Evolutionary conservation across 2,888 invertebrate species (phyloP).

Genomic region (Euspilapteryx auroguttella): DNA sequence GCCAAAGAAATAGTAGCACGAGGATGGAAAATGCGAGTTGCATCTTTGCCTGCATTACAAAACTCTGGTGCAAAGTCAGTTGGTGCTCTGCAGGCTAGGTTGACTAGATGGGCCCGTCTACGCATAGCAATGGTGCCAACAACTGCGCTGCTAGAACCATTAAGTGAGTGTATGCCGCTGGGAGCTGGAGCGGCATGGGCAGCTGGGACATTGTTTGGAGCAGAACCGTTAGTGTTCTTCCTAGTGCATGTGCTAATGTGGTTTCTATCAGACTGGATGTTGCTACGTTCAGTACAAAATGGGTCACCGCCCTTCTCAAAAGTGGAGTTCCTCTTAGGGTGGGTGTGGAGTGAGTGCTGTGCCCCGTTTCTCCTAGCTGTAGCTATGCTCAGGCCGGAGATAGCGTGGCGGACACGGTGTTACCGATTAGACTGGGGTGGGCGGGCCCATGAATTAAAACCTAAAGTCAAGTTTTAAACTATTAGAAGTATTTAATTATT

Average conservation of each 20-base stretch:
- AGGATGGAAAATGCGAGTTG: slow-evolving; percentile 89
- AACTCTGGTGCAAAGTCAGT: slow-evolving; percentile 91
- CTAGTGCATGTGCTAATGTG: slow-evolving; percentile 90
- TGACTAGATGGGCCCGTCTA: slow-evolving; percentile 91
- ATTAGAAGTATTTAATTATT: too few relatives aligned
- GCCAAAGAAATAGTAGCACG: slow-evolving; percentile 85
- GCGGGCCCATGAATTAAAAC: slow-evolving; percentile 84
- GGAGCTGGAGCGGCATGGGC: slow-evolving; percentile 93
- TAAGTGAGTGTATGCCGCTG: slow-evolving; percentile 92
- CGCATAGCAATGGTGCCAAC: slow-evolving; percentile 94
- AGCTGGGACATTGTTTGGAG: slow-evolving; percentile 76
- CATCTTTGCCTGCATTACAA: slow-evolving; percentile 94
- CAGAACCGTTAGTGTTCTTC: slow-evolving; percentile 90
- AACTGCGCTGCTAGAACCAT: slow-evolving; percentile 88
- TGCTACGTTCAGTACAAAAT: slow-evolving; percentile 88
- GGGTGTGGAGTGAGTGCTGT: slow-evolving; percentile 91
- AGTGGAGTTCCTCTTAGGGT: slow-evolving; percentile 91
- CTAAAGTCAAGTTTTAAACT: slow-evolving; percentile 67
- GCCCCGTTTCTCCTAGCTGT: slow-evolving; percentile 87
- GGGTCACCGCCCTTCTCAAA: slow-evolving; percentile 92
- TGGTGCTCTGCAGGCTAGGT: slow-evolving; percentile 80
- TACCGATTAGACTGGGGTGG: slow-evolving; percentile 97
- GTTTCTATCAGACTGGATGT: slow-evolving; percentile 95
- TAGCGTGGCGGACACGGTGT: slow-evolving; percentile 90
- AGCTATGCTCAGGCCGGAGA: slow-evolving; percentile 85